Base-by-base conservation (phyloP, 2,113 vertebrate genomes). In the Scalopus aquaticus region DNA sequence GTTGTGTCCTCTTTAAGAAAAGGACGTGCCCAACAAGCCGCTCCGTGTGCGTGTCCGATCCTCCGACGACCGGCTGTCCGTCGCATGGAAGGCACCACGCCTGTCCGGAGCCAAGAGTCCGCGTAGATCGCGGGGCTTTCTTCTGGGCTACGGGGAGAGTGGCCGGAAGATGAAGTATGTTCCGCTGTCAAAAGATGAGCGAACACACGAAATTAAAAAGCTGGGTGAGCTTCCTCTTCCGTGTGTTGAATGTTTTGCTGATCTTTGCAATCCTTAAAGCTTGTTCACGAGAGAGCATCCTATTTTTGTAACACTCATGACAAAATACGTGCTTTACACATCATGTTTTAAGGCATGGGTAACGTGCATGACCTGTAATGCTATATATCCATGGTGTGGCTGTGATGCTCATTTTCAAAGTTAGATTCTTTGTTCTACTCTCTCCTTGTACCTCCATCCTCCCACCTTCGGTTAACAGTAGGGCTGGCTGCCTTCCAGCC, bases 81-180 rank as follows among this genome's bases (percentile, higher is more conserved):
- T 98, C 49, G 98, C 98, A 20, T 98, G 98, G 98, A 99, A 98
- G 93, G 96, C 98, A 1, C 98, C 99, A 44, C 99, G 99, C 7
- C 98, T 98, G 44, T 98, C 99, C 5, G 98, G 99, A 88, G 98
- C 98, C 82, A 98, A 99, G 93, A 98, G 98, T 77, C 98, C 98
- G 1, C 98, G 98, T 39, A 98, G 98, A 97, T 98, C 98, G 3
- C 98, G 97, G 51, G 97, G 97, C 44, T 98, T 97, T 58, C 97
- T 97, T 79, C 98, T 98, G 95, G 98, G 98, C 74, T 98, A 98
- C 3, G 99, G 98, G 73, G 98, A 98, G 44, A 98, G 97, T 92
- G 97, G 91, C 91, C 98, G 98, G 95, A 98, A 98, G 97, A 98
- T 98, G 98, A 98, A 98, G 79, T 98, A 99, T 44, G 97, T 98